These are phyloP conservation scores for Schizopygopsis malacanthus DNA, from an alignment of 2,797 vertebrate species.

Conservation along the genomic window DNA sequence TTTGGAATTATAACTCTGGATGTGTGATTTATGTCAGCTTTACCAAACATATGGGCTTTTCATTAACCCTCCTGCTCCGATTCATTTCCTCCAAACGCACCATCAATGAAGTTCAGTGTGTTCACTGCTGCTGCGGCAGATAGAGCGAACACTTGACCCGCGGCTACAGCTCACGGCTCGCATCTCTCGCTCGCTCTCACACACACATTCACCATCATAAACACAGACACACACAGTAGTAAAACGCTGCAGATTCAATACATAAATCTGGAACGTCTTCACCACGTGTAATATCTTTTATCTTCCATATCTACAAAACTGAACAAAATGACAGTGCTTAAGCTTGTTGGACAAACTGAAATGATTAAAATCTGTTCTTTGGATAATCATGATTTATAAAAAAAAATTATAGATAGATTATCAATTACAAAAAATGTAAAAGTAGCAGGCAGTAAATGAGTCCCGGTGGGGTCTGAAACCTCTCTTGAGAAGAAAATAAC, in stretches of 20 bases:
- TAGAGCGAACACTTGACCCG: conserved; percentile 12
- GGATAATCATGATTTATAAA: not conserved
- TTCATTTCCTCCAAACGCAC: conserved; percentile 18
- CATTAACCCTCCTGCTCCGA: conserved; percentile 50
- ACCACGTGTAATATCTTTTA: not conserved
- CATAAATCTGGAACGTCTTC: conserved; percentile 7
- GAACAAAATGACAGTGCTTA: not conserved
- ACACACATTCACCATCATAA: not conserved
- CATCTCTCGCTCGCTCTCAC: conserved; percentile 6
- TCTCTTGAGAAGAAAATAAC: not conserved
- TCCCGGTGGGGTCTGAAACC: not conserved
- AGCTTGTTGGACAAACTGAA: not conserved
- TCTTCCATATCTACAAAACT: not conserved
- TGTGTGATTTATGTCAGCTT: conserved; percentile 38
- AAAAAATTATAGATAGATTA: not conserved
- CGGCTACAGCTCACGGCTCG: not conserved
- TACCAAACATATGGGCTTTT: conserved; percentile 36
- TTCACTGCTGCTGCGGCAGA: conserved; percentile 4
- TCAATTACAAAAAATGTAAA: not conserved
- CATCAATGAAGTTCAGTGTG: conserved; percentile 13
- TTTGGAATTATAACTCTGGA: not conserved
- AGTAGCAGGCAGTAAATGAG: not conserved
- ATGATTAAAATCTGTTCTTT: not conserved
- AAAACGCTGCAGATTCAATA: conserved; percentile 13
- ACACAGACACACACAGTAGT: not conserved